A percentile compares a stretch with the other conserved stretches of the same genome.
Conservation (phyloP, 2,888 invertebrate genomes). For the Pycnomerus fuliginosus region DNA sequence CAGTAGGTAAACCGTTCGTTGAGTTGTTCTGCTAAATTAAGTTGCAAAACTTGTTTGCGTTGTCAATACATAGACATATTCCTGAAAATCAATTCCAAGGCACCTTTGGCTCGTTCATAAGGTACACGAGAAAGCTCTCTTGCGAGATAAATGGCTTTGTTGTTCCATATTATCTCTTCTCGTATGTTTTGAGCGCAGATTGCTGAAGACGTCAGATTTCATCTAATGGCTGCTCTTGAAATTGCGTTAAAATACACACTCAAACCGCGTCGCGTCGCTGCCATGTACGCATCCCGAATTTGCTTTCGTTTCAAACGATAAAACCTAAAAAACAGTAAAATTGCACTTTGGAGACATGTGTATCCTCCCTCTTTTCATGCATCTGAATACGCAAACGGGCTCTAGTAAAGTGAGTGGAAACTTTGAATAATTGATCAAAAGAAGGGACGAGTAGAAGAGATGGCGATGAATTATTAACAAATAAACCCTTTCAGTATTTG, state of each 20-base stretch:
- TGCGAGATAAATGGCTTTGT: constrained; percentile 42
- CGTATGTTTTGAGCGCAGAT: constrained; percentile 35
- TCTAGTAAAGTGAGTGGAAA: constrained; percentile 45
- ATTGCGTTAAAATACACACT: constrained; percentile 26
- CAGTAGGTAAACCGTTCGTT: too few species aligned
- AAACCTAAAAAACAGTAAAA: constrained; percentile 12
- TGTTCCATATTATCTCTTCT: constrained; percentile 40
- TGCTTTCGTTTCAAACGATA: neutral
- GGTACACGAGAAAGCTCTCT: constrained; percentile 43
- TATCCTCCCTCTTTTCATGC: constrained; percentile 12
- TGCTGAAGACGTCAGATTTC: constrained; percentile 30
- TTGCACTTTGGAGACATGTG: constrained; percentile 12
- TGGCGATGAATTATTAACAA: constrained; percentile 46
- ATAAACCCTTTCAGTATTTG: constrained; percentile 46
- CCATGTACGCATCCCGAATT: neutral
- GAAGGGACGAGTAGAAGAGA: constrained; percentile 35
- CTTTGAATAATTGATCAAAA: constrained; percentile 50
- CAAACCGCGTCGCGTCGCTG: neutral
- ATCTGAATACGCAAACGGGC: constrained; percentile 42
- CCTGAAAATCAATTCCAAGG: constrained; percentile 17
- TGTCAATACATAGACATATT: constrained; percentile 13
- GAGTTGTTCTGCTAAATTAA: too few species aligned
- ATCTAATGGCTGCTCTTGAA: constrained; percentile 21
- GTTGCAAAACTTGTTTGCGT: constrained; percentile 13
- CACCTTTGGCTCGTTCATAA: constrained; percentile 8